Evolutionary conservation across 2,888 invertebrate genomes (phyloP).

Genomic region (Bruchidius siliquastri): DNA sequence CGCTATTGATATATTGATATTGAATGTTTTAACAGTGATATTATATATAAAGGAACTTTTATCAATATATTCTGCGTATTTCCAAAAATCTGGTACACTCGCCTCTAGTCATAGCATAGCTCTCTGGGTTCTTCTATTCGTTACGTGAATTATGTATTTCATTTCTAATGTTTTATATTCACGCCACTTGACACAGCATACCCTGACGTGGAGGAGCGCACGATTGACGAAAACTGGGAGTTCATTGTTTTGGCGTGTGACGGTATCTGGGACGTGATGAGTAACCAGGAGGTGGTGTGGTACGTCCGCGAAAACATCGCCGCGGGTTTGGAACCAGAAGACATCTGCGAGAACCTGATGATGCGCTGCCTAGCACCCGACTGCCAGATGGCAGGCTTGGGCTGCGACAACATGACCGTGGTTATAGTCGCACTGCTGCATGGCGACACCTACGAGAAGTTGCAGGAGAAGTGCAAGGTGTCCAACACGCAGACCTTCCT

Average conservation of each 20-base stretch:
- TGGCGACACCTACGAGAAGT: conserved; percentile 47
- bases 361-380: conserved; percentile 94
- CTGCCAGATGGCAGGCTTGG: conserved; percentile 92
- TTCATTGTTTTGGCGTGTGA: conserved; percentile 96
- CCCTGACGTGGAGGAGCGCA: conserved; percentile 83
- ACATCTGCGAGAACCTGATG: conserved; percentile 94
- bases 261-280: conserved; percentile 99
- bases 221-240: conserved; percentile 87
- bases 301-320: conserved; percentile 83
- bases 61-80: too few species aligned
- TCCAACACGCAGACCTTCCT: neutral
- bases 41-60: too few species aligned
- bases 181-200: conserved; percentile 68
- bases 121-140: too few species aligned
- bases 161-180: neutral
- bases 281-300: conserved; percentile 87
- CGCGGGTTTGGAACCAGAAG: conserved; percentile 81
- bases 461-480: conserved; percentile 29
- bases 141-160: too few species aligned
- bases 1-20: too few species aligned
- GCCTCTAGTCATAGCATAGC: too few species aligned
- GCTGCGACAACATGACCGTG: conserved; percentile 99
- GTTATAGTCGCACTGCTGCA: conserved; percentile 77
- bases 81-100: too few species aligned
- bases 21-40: too few species aligned